Percentiles rank a stretch among this genome's conserved stretches.
phyloP scores from a whole-genome alignment of 2,888 invertebrate genomes.

The Microplitis deprimator region DNA sequence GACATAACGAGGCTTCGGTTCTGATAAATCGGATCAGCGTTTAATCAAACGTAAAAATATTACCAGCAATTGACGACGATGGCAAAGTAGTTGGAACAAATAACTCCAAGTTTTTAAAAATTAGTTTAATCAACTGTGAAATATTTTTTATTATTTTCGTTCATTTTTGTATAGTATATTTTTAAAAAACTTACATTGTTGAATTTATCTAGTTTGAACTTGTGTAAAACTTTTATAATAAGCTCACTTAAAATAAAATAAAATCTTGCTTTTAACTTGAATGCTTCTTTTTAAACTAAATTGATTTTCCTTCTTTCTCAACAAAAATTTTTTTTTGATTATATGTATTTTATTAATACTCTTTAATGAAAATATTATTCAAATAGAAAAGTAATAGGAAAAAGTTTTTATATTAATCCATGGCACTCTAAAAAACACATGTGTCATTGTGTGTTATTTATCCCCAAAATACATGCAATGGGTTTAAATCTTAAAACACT shows the following conservation, averaged over 20 bases:
- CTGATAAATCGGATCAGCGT: constrained; percentile 54
- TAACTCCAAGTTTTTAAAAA: constrained; percentile 16
- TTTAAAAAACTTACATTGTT: no score
- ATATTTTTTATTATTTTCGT: constrained; percentile 18
- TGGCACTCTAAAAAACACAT: no score
- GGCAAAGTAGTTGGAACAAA: constrained; percentile 9
- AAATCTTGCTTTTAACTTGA: neutral
- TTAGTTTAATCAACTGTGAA: constrained; percentile 24
- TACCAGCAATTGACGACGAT: constrained; percentile 30
- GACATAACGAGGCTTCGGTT: constrained; percentile 49
- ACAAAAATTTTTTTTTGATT: neutral
- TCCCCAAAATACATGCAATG: no score
- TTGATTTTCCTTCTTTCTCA: neutral
- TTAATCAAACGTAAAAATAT: constrained; percentile 50
- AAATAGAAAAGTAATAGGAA: no score
- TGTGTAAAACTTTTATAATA: no score
- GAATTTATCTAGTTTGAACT: no score
- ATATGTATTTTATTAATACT: neutral
- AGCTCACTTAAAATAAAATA: neutral
- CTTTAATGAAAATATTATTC: no score
- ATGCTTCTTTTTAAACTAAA: neutral
- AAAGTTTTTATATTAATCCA: no score
- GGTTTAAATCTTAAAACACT: no score
- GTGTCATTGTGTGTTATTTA: no score
- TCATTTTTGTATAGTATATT: neutral